Conservation (phyloP, 2,113 vertebrate species). For the Sitta europaea region DNA sequence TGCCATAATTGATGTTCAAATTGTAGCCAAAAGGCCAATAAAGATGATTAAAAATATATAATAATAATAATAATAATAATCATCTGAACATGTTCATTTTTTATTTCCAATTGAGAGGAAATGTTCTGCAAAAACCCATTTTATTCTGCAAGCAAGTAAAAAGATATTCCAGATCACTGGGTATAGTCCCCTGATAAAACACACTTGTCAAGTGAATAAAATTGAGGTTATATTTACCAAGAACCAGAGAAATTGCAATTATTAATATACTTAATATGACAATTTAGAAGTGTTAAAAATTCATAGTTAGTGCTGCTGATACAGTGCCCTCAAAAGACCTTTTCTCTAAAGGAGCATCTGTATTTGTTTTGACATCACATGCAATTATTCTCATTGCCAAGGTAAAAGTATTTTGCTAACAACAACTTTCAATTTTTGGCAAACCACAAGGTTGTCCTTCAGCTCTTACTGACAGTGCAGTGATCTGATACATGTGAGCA, state of each 20-base stretch:
- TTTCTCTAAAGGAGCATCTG: neutral
- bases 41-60: neutral
- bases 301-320: neutral
- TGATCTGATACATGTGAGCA: neutral
- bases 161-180: neutral
- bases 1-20: neutral
- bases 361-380: neutral
- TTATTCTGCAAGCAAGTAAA: neutral
- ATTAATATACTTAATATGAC: neutral
- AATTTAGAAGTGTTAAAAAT: neutral
- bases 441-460: neutral
- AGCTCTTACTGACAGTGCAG: neutral
- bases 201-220: neutral
- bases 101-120: neutral
- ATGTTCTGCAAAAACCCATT: neutral
- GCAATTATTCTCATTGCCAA: neutral
- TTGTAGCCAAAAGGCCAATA: neutral
- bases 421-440: neutral
- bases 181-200: neutral
- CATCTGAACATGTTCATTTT: neutral
- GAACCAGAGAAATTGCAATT: neutral
- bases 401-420: neutral
- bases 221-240: neutral
- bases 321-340: neutral
- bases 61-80: too few species aligned